Conservation (phyloP, 2,113 vertebrate species). For the Bombycilla garrulus region DNA sequence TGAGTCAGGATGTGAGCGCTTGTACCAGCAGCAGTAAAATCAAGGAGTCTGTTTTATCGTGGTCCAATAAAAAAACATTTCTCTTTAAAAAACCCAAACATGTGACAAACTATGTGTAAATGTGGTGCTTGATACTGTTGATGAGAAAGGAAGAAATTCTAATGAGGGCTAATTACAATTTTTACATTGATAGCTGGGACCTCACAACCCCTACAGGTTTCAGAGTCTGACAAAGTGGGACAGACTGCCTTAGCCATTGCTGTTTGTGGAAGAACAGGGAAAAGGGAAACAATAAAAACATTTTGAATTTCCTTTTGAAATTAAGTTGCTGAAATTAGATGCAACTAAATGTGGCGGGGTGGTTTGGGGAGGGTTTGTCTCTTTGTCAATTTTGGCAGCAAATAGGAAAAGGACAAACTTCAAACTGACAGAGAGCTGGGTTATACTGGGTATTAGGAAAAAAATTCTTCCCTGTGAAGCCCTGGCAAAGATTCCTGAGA, state of each 20-base stretch:
- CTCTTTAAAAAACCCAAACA: fast-evolving
- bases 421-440: not conserved
- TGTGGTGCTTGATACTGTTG: not conserved
- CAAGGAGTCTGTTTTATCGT: not conserved
- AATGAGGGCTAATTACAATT: not conserved
- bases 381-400: not conserved
- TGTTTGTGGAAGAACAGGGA: not conserved
- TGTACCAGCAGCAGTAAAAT: not conserved
- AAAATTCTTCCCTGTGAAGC: not conserved
- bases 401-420: not conserved
- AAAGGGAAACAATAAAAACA: not conserved
- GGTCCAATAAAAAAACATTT: not conserved
- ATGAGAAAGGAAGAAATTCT: not conserved
- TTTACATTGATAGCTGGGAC: not conserved
- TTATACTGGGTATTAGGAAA: not conserved
- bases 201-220: not conserved
- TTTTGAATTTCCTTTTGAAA: not conserved
- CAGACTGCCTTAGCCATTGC: not conserved
- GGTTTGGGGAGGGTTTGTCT: not conserved
- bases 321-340: not conserved
- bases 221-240: not conserved
- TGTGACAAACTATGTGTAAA: not conserved
- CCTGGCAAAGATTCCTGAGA: not conserved
- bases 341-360: not conserved
- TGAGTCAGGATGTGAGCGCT: not conserved